Evolutionary conservation across 1,140 invertebrate genomes (phyloP), one percentile per base, ranked within the genome.

Genomic region (Trachymyrmex cornetzi): DNA sequence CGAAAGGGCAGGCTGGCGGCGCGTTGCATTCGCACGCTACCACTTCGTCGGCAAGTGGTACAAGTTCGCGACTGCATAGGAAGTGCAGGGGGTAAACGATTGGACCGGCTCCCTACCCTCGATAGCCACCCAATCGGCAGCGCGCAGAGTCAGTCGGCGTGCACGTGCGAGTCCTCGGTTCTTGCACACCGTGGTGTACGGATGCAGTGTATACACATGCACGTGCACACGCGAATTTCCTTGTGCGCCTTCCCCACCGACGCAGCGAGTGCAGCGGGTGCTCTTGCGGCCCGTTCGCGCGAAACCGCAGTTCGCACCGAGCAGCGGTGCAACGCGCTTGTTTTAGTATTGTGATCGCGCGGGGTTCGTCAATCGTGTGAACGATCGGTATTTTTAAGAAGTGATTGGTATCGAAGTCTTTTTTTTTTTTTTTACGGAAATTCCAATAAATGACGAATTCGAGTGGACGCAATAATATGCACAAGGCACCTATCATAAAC

Each of bases 231-330:
- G 74, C 38, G 34, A 87, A 77, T 77, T 85, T 81, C 85, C 71
- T 44, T 55, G 59, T 79, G 61, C 50, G 55, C 44, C 67, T 88
- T 80, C 84, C 88, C 87, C 80, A 84, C 88, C 90, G 59, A 50
- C 57, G 38, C 69, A 48, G 63, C 79, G 85, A 77, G 38, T 85
- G 84, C 85, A 87, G 44, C 82, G 53, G 80, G 38, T 66, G 7
- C 77, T 77, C 64, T 69, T 67, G 72, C 34, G 63, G 64, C 19
- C 53, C n/a, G 61, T 48, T 22, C 38, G 87, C 67, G 87, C 80
- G 64, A 89, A 91, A 91, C 90, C 85, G 84, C 87, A 87, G 88
- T 90, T 84, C 74, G 90, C 88, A 71, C 30, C 67, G 69, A 82
- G 85, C 86, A 74, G 81, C 88, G 77, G 34, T 91, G 89, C 90